A percentile compares a stretch with the other conserved stretches of the same genome.
Conservation (phyloP, 64 coral and sea anemone genomes). For the Dendrophyllia cribrosa region DNA sequence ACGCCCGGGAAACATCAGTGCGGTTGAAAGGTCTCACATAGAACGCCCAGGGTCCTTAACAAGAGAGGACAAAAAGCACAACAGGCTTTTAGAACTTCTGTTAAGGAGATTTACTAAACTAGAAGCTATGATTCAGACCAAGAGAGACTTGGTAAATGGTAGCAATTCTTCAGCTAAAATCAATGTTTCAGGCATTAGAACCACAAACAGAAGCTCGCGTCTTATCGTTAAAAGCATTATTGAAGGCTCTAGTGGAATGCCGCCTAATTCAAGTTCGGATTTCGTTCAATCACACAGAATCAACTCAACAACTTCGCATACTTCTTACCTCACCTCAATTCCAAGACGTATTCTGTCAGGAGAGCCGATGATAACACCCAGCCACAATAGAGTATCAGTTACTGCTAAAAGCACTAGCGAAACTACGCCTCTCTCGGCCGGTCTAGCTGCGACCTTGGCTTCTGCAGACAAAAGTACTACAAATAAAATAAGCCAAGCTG, state of each 20-base stretch:
- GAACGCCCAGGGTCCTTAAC: neutral
- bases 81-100: conserved; percentile 10
- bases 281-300: neutral
- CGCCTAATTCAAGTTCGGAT: neutral
- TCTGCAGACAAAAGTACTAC: neutral
- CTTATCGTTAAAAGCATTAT: neutral
- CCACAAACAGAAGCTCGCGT: too few species aligned
- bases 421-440: neutral
- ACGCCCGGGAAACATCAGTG: neutral
- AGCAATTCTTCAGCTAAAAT: neutral
- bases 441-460: neutral
- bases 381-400: neutral
- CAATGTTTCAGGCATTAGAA: neutral
- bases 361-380: too few species aligned
- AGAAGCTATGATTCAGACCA: conserved; percentile 18
- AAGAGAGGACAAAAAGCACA: neutral
- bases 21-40: neutral
- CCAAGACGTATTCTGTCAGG: neutral
- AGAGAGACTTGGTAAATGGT: neutral
- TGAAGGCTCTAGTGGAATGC: neutral
- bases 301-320: neutral
- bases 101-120: conserved; percentile 10
- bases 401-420: too few species aligned
- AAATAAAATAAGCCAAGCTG: too few species aligned
- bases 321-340: neutral